Evolutionary conservation across 2,888 invertebrate genomes (phyloP), one percentile per base, ranked within the genome.

Genomic region (Callosobruchus maculatus): DNA sequence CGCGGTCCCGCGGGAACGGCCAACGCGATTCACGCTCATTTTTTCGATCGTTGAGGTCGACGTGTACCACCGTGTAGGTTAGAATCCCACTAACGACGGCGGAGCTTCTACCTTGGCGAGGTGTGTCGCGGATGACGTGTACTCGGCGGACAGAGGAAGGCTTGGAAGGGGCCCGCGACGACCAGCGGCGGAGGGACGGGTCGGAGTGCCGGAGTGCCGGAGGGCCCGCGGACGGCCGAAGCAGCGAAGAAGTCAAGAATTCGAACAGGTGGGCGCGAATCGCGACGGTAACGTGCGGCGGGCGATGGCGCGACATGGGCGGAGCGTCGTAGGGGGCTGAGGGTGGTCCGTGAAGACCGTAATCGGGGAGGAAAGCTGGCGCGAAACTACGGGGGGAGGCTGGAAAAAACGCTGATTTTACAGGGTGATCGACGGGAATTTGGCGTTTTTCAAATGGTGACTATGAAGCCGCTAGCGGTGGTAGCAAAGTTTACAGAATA

Each of bases 101-200:
- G 78, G 76, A 79, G 77, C 80, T 74, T 77, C 81, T 80, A 82
- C 82, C 82, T 82, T 81, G 80, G 76, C 77, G 80, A 82, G 82
- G 82, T 82, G 82, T 82, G 82, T 80, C 82, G 78, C 77, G 70
- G 74, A 75, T 75, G 74, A 78, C 78, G 77, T 77, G 77, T 73
- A 49, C 26, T n/a, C n/a, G n/a, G 26, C 26, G 26, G 26, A 26
- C 26, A 2, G 68, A 68, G 70, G 72, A 74, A 73, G 74, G 2
- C n/a, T 20, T 49, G 79, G 80, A 78, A 81, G 80, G 81, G 81
- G 78, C 78, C 76, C 67, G 2, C 26, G 26, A 26, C 26, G 26
- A 18, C 49, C 77, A 77, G 74, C 74, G 77, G 77, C 76, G 78
- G 73, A 71, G 31, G 13, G 66, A 73, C 71, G 67, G 70, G 21